Conservation (phyloP, 2,797 vertebrate species). For the Catamblyrhynchus diadema region DNA sequence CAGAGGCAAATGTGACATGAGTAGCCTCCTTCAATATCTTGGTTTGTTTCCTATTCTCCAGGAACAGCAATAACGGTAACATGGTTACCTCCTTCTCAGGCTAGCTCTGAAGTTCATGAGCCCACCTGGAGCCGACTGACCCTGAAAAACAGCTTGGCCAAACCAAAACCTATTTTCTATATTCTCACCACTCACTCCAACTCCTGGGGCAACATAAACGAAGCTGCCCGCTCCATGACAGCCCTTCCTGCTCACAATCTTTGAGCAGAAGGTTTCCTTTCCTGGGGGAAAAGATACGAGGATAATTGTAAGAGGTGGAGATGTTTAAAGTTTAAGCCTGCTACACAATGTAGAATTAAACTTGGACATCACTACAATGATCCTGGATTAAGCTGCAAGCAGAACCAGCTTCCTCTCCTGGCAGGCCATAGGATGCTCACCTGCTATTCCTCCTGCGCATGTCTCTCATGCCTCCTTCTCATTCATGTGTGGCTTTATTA, state of each 20-base stretch:
- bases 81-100: not conserved
- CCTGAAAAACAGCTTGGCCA: not conserved
- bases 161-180: not conserved
- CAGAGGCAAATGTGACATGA: not conserved
- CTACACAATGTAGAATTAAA: not conserved
- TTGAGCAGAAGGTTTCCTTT: not conserved
- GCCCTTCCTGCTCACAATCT: not conserved
- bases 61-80: not conserved
- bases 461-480: not conserved
- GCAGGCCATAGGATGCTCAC: not conserved
- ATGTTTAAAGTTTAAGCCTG: not conserved
- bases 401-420: not conserved
- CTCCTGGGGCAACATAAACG: not conserved
- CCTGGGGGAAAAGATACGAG: fast-evolving
- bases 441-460: not conserved
- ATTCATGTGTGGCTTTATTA: not conserved
- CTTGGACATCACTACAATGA: not conserved
- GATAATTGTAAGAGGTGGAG: not conserved
- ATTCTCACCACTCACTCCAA: not conserved
- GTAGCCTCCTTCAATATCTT: not conserved
- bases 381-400: not conserved
- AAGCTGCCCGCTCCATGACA: not conserved
- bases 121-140: not conserved
- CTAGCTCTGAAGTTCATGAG: not conserved
- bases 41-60: not conserved